Evolutionary conservation across 2,797 vertebrate genomes (phyloP).

Genomic region (Mormyrus proboscirostris): DNA sequence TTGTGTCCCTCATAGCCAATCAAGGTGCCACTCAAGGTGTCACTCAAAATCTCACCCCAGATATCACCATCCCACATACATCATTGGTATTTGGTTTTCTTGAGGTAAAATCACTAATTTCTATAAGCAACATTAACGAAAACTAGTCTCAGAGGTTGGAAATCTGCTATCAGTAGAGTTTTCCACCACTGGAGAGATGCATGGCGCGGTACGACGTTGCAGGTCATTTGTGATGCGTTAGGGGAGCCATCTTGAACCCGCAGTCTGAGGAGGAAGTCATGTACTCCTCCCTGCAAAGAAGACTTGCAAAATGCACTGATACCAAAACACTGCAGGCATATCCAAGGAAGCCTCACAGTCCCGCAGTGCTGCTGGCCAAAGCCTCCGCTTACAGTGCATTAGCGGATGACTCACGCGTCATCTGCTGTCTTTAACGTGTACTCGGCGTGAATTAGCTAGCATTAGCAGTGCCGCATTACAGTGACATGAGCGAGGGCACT

Average conservation of each 20-base stretch:
- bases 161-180: neutral
- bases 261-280: neutral
- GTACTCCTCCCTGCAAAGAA: neutral
- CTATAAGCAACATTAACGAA: neutral
- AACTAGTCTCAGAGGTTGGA: neutral
- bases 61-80: neutral
- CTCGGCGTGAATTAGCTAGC: neutral
- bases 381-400: neutral
- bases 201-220: neutral
- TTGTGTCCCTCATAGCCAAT: slow-evolving; percentile 52
- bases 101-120: neutral
- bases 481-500: neutral
- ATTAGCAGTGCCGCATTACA: neutral
- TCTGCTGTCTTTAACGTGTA: neutral
- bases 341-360: neutral
- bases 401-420: neutral
- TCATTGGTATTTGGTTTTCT: neutral
- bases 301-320: neutral
- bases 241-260: neutral
- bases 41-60: neutral
- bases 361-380: neutral
- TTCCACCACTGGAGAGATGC: neutral
- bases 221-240: neutral
- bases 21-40: slow-evolving; percentile 42
- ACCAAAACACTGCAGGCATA: neutral